Base-by-base conservation (phyloP, 1,140 invertebrate genomes). In the Trypoxylus dichotomus region DNA sequence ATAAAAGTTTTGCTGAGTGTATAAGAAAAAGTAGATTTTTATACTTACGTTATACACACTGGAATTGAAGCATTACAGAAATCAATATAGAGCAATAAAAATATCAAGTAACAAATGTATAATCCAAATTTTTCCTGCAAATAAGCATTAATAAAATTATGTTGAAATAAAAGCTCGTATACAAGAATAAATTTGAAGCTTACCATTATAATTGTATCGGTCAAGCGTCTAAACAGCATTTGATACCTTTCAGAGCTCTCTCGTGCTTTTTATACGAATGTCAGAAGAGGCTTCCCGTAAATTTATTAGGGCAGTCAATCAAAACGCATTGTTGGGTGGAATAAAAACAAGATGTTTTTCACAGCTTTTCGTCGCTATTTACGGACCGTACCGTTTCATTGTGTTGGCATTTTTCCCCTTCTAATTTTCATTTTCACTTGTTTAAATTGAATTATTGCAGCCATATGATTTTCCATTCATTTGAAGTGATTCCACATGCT, bases 21-120 rank as follows among this genome's bases (percentile, higher is more conserved):
- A 37, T 5, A 37, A 37, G 10, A 37, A 37, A 37, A 7, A 7
- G 10, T 37, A 37, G 10, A 8, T 37, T 37, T 5, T 8, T 37
- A 74, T 43, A 74, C 72, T 74, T 42, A 74, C 72, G 72, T 74
- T 41, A 74, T 74, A 29, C 72, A 74, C 19, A 74, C 72, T 37
- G 72, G 32, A 5, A 74, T 29, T 21, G 72, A 74, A 13, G 19
- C 37, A 11, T 19, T 10, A 32, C 72, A 74, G 19, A 74, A 19
- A 21, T 74, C 72, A 21, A 19, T 2, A 74, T 19, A 43, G 11
- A 37, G 3, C 21, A 74, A 19, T 11, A 74, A 5, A 37, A 74
- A 41, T 74, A 74, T 29, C 29, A 74, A 24, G 41, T 24, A 43
- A 41, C 41, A 74, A 21, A 13, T 37, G 41, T 41, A 43, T 6